These are phyloP conservation scores for Megastigmus dorsalis DNA, from an alignment of 2,888 invertebrate species.

Conservation along the genomic window DNA sequence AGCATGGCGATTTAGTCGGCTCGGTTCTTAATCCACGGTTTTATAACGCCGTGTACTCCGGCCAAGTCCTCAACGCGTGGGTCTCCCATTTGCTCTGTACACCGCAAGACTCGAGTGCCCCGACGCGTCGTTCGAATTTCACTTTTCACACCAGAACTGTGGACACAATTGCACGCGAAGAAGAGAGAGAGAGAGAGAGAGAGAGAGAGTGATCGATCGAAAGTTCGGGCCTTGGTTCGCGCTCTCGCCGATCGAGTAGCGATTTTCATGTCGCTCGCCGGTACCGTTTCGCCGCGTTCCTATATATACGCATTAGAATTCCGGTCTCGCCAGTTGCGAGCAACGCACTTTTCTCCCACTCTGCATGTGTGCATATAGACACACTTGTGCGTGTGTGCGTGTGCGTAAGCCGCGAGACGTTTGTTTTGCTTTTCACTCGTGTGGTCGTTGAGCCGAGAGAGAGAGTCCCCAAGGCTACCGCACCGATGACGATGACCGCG, in stretches of 20 bases:
- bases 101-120: too few relatives aligned
- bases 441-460: background rate
- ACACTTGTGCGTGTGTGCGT: too few relatives aligned
- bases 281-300: background rate
- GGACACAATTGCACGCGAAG: background rate
- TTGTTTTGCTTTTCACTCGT: conserved; percentile 27
- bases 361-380: background rate
- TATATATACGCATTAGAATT: conserved; percentile 9
- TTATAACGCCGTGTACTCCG: too few relatives aligned
- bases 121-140: conserved; percentile 23
- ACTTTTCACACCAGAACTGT: conserved; percentile 21
- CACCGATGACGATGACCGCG: background rate
- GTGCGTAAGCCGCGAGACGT: background rate
- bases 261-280: conserved; percentile 20
- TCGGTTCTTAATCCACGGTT: too few relatives aligned
- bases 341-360: conserved; percentile 9
- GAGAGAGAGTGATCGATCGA: conserved; percentile 22
- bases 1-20: too few relatives aligned
- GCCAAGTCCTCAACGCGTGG: too few relatives aligned
- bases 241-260: background rate
- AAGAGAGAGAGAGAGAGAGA: too few relatives aligned
- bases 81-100: too few relatives aligned
- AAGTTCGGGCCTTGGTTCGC: background rate
- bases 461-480: conserved; percentile 11
- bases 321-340: background rate